Conservation (phyloP, 2,113 vertebrate species). For the Platysternon megacephalum region DNA sequence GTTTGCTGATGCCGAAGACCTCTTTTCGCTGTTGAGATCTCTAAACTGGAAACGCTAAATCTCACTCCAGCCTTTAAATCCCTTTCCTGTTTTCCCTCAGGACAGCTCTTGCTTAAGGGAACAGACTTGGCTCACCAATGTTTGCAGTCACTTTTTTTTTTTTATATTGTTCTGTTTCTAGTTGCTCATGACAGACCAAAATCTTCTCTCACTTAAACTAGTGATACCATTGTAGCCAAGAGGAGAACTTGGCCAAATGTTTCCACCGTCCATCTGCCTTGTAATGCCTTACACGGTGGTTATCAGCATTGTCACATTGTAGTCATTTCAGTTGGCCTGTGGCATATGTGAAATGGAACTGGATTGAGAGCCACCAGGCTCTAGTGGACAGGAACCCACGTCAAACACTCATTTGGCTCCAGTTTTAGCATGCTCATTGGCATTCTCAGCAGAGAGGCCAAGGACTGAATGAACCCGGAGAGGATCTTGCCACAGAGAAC, state of each 20-base stretch:
- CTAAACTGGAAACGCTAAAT: not conserved
- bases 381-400: not conserved
- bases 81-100: not conserved
- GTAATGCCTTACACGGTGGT: not conserved
- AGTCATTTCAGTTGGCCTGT: not conserved
- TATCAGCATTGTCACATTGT: not conserved
- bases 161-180: not conserved
- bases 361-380: not conserved
- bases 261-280: not conserved
- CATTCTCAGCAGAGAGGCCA: not conserved
- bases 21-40: not conserved
- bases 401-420: not conserved
- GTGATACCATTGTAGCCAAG: not conserved
- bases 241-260: not conserved
- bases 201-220: not conserved
- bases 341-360: not conserved
- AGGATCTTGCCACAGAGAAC: not conserved
- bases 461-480: not conserved
- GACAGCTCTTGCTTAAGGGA: not conserved
- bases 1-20: not conserved
- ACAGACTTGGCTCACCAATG: not conserved
- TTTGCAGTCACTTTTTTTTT: not conserved
- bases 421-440: not conserved
- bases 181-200: not conserved
- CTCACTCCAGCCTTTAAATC: not conserved